Percentiles rank a stretch among this genome's conserved stretches.
Evolutionary conservation across 2,888 invertebrate species (phyloP).

Genomic region (Polydrusus pterygomalis): DNA sequence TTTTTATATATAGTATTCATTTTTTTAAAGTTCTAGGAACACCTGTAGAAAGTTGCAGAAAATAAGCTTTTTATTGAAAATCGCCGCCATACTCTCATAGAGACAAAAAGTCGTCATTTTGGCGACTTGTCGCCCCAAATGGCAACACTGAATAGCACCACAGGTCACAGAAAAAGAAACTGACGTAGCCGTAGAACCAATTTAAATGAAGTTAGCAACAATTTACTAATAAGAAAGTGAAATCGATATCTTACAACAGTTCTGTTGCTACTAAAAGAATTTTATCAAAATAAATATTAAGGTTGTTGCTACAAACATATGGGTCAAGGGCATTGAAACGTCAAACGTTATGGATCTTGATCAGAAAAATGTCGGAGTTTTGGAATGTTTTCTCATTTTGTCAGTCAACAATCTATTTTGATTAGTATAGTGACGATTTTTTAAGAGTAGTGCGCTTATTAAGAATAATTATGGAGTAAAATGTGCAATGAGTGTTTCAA

Average conservation of each 20-base stretch:
- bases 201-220: not conserved
- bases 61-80: too few relatives aligned
- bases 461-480: constrained; percentile 57
- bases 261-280: not conserved
- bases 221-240: not conserved
- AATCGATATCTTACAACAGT: not conserved
- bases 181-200: too few relatives aligned
- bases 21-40: too few relatives aligned
- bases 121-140: too few relatives aligned
- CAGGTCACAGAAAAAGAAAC: too few relatives aligned
- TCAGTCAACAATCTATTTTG: constrained; percentile 61
- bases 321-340: constrained; percentile 38
- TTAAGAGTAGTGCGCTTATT: constrained; percentile 47
- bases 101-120: too few relatives aligned
- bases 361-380: constrained; percentile 28
- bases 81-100: too few relatives aligned
- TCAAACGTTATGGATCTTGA: constrained; percentile 40
- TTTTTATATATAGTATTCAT: too few relatives aligned
- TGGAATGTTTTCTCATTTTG: constrained; percentile 38
- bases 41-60: too few relatives aligned
- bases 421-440: constrained; percentile 59
- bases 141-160: too few relatives aligned
- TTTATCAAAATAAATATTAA: not conserved
- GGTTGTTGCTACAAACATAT: constrained; percentile 15
- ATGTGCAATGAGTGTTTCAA: constrained; percentile 58